Percentiles rank a stretch among this genome's conserved stretches.
Conservation (phyloP, 2,888 invertebrate genomes). For the Watsonalla binaria region DNA sequence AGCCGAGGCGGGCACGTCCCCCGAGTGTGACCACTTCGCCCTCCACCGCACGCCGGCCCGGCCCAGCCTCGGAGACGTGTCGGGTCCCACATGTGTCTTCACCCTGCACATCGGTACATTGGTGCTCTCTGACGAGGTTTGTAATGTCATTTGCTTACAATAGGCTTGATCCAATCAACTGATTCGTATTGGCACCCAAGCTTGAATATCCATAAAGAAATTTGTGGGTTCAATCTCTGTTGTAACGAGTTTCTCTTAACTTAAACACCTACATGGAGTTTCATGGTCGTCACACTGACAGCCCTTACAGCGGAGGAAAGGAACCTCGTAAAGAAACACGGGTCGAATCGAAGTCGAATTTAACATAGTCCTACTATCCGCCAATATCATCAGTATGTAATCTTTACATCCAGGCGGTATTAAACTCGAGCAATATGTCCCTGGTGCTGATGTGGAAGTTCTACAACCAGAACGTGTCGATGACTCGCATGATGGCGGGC, state of each 20-base stretch:
- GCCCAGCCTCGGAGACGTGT: constrained; percentile 25
- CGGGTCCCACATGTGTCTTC: constrained; percentile 35
- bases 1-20: not conserved
- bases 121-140: constrained; percentile 50
- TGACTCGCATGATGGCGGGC: constrained; percentile 40
- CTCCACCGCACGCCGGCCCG: constrained; percentile 17
- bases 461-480: constrained; percentile 40
- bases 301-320: too few relatives aligned
- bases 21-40: constrained; percentile 6
- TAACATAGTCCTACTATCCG: too few relatives aligned
- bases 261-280: too few relatives aligned
- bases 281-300: too few relatives aligned
- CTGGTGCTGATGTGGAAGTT: constrained; percentile 50
- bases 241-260: too few relatives aligned
- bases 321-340: too few relatives aligned
- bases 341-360: too few relatives aligned
- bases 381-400: too few relatives aligned
- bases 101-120: constrained; percentile 51
- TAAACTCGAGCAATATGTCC: constrained; percentile 31
- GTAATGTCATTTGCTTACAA: not conserved
- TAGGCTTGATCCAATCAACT: too few relatives aligned
- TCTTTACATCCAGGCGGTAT: constrained; percentile 33
- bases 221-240: too few relatives aligned
- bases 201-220: too few relatives aligned
- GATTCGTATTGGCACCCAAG: too few relatives aligned